These are phyloP conservation scores for Scolopax mira DNA, from an alignment of 2,113 vertebrate species.

Conservation along the genomic window DNA sequence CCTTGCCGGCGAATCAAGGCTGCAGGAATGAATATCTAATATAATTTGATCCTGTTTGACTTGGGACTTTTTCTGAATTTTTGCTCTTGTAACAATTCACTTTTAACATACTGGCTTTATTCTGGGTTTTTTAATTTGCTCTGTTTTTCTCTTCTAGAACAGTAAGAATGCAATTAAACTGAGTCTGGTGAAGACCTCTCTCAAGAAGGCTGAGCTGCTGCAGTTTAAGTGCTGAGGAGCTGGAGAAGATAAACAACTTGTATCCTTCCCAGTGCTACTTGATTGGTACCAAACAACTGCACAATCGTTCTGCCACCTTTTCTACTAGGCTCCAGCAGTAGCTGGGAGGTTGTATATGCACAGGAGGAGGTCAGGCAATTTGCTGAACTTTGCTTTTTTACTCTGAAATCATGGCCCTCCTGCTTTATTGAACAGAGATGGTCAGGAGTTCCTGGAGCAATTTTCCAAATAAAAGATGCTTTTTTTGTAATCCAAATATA, in stretches of 20 bases:
- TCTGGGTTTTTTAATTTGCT: neutral
- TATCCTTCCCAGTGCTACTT: neutral
- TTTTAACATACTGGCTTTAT: neutral
- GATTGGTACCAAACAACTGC: neutral
- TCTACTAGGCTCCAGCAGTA: neutral
- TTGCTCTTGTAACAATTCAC: neutral
- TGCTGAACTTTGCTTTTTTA: neutral
- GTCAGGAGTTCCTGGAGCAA: slow-evolving; percentile 19
- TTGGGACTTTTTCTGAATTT: neutral
- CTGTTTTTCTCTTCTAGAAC: neutral
- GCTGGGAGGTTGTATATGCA: neutral
- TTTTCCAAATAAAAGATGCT: slow-evolving; percentile 16
- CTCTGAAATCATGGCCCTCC: neutral
- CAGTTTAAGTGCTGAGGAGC: neutral
- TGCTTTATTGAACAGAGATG: neutral
- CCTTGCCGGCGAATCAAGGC: neutral
- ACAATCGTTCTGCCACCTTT: neutral
- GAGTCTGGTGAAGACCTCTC: neutral
- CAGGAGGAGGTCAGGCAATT: neutral
- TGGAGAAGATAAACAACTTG: neutral
- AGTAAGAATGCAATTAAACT: neutral
- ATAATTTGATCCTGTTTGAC: neutral
- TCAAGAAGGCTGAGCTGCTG: neutral
- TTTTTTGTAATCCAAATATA: neutral
- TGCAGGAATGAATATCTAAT: neutral